Percentiles rank a stretch among this genome's conserved stretches.
phyloP scores from a whole-genome alignment of 2,888 invertebrate species.

The Chrysina gloriosa region DNA sequence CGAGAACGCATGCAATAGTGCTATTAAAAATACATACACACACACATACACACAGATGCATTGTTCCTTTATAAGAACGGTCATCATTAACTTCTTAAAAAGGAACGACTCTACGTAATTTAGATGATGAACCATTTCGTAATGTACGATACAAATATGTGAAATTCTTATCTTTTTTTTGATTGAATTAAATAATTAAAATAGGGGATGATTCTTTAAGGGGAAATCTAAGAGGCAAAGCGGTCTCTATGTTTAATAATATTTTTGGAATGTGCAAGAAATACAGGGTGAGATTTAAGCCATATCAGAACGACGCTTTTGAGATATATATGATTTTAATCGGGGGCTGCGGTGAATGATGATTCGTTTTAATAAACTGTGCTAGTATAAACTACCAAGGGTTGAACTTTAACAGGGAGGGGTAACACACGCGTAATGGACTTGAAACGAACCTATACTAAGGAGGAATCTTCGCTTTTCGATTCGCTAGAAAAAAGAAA shows the following conservation, averaged over 20 bases:
- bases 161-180: no score
- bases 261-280: constrained; percentile 6
- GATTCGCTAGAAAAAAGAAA: constrained; percentile 43
- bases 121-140: constrained; percentile 43
- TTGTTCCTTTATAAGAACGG: constrained; percentile 8
- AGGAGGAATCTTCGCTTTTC: constrained; percentile 43
- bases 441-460: constrained; percentile 41
- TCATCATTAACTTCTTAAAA: background rate
- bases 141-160: background rate
- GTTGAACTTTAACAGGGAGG: no score
- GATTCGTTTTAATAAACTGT: constrained; percentile 8
- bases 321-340: background rate
- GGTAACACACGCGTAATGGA: background rate
- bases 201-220: background rate
- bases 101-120: constrained; percentile 10
- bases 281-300: constrained; percentile 1
- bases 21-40: no score
- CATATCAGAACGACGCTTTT: constrained; percentile 16
- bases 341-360: constrained; percentile 15
- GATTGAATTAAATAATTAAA: no score
- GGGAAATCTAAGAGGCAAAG: background rate
- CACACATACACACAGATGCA: background rate
- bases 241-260: background rate
- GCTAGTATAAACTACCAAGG: constrained; percentile 6
- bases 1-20: background rate